Evolutionary conservation across 1,140 invertebrate species (phyloP).

Genomic region (Dolichoris vasculosae): DNA sequence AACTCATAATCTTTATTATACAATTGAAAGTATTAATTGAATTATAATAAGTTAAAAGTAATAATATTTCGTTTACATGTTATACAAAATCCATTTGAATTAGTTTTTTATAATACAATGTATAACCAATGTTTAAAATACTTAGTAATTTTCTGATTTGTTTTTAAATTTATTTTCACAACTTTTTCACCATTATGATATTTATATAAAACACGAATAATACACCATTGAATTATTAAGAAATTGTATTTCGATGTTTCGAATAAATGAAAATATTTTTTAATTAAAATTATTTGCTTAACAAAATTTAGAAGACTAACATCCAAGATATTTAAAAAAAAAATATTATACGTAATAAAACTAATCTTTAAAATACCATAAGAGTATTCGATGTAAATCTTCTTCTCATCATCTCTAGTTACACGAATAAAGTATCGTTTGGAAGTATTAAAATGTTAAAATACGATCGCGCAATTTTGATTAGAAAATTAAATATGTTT

Average conservation of each 20-base stretch:
- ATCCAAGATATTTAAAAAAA: no score
- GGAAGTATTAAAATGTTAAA: neutral
- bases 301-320: no score
- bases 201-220: neutral
- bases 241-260: neutral
- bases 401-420: neutral
- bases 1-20: no score
- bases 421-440: neutral
- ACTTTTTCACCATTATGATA: neutral
- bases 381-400: neutral
- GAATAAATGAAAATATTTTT: neutral
- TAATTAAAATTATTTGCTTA: neutral
- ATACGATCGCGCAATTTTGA: neutral
- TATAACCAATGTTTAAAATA: no score
- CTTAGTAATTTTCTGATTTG: neutral
- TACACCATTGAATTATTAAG: neutral
- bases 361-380: neutral
- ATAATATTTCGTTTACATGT: no score
- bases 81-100: no score
- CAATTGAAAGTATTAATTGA: no score
- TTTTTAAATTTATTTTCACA: neutral
- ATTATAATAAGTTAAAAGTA: no score
- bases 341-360: no score
- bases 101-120: no score
- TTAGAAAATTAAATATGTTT: neutral